Evolutionary conservation across 2,113 vertebrate species (phyloP), one percentile per base, ranked within the genome.

Genomic region (Pedetes capensis): DNA sequence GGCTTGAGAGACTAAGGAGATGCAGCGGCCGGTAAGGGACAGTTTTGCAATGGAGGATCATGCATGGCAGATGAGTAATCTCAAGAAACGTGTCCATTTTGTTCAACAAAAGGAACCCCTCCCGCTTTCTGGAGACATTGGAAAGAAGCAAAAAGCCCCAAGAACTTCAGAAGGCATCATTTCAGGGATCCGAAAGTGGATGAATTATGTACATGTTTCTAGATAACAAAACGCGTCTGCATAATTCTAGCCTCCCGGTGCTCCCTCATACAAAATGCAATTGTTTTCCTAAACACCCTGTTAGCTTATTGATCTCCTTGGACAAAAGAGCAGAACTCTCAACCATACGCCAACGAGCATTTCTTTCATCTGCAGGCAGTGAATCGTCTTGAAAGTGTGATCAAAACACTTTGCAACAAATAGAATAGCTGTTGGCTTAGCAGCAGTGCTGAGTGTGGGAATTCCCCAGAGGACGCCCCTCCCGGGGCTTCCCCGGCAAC

Each of bases 221-320:
- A 86, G 94, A 72, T 89, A 90, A 42, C 81, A 57, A 94, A 69
- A 53, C 6, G 0, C 23, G 51, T 75, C 85, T 79, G 89, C 89
- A 83, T 89, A 5, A 95, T 96, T 96, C 93, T 74, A 84, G 97
- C 93, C 69, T 96, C 97, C 96, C 96, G 98, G 97, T 95, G 97
- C 94, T 93, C 87, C 84, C 37, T 68, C 84, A 94, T 92, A 72
- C 95, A 74, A 89, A 96, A 91, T 13, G 25, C 76, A 68, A 47
- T 87, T 5, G 10, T 97, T 97, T 97, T 89, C 91, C 92, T 66
- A 27, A 82, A 39, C 61, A 95, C 66, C 34, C 59, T 14, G 91
- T 89, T 92, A 51, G 51, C 57, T 87, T 92, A 95, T 92, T 94
- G 97, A 96, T 97, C 93, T 85, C 53, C 42, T 91, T 86, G 95